These are phyloP conservation scores for Lasioglossum leucozonium DNA, from an alignment of 2,888 invertebrate species.

Conservation along the genomic window DNA sequence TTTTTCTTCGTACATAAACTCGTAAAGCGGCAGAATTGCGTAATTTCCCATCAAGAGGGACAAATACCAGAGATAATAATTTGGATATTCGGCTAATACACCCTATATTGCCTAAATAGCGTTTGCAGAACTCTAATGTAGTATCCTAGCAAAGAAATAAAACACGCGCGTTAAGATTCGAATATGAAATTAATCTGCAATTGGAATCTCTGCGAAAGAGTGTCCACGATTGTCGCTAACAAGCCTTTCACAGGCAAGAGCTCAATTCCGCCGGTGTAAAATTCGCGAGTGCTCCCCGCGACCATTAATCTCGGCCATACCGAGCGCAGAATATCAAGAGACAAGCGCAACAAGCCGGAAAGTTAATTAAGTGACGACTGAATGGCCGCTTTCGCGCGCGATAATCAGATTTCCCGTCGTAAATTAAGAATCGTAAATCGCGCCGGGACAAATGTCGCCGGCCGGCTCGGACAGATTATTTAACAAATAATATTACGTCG, in stretches of 20 bases:
- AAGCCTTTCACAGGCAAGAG: neutral
- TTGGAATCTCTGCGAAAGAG: neutral
- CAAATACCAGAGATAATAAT: too few relatives aligned
- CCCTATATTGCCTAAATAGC: too few relatives aligned
- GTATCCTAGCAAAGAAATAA: neutral
- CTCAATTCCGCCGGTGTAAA: conserved; percentile 1
- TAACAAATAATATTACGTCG: conserved; percentile 60
- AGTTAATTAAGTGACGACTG: conserved; percentile 15
- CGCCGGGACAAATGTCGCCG: conserved; percentile 41
- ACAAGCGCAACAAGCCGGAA: conserved; percentile 10
- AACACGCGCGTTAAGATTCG: neutral
- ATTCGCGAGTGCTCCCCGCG: neutral
- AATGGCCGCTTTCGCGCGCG: neutral
- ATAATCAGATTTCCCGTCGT: neutral
- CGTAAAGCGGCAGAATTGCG: too few relatives aligned
- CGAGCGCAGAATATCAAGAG: neutral
- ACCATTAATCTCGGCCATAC: neutral
- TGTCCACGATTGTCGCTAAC: neutral
- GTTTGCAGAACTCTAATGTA: too few relatives aligned
- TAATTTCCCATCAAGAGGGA: too few relatives aligned
- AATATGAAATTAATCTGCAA: neutral
- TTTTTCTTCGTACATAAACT: too few relatives aligned
- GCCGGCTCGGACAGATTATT: conserved; percentile 50
- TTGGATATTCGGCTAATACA: too few relatives aligned
- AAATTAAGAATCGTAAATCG: conserved; percentile 47